Conservation (phyloP, 2,888 invertebrate species). For the Toxonevra muliebris region DNA sequence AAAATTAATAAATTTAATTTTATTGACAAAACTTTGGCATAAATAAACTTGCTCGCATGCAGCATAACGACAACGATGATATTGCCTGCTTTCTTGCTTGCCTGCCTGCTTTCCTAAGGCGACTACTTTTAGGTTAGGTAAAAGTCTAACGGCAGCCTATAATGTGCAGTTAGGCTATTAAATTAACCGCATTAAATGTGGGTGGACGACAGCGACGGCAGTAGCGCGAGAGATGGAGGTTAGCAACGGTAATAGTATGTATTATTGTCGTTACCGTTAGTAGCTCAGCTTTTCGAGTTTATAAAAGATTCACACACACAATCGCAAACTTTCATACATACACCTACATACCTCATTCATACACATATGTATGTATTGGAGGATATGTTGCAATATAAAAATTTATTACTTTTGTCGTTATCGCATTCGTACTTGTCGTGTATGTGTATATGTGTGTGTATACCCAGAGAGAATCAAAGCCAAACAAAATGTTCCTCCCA, state of each 20-base stretch:
- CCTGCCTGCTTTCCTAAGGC: no score
- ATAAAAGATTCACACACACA: no score
- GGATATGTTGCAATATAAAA: slow-evolving; percentile 21
- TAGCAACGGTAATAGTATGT: not conserved
- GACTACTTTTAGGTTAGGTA: no score
- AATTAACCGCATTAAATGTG: slow-evolving; percentile 33
- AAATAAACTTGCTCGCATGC: slow-evolving; percentile 25
- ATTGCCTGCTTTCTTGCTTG: no score
- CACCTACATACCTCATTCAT: no score
- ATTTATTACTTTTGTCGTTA: slow-evolving; percentile 25
- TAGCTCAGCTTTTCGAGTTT: not conserved
- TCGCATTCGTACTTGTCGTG: not conserved
- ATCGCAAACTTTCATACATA: no score
- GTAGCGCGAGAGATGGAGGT: not conserved
- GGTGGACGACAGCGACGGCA: not conserved
- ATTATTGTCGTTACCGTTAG: not conserved
- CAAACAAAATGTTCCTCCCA: no score
- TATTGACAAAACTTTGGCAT: slow-evolving; percentile 42
- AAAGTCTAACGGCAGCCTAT: not conserved
- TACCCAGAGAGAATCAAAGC: no score
- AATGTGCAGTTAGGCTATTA: slow-evolving; percentile 39
- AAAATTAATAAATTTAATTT: slow-evolving; percentile 46
- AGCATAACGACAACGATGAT: not conserved
- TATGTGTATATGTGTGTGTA: no score
- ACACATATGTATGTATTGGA: not conserved